These are phyloP conservation scores for Melanogrammus aeglefinus DNA, from an alignment of 2,797 vertebrate species.

Conservation along the genomic window DNA sequence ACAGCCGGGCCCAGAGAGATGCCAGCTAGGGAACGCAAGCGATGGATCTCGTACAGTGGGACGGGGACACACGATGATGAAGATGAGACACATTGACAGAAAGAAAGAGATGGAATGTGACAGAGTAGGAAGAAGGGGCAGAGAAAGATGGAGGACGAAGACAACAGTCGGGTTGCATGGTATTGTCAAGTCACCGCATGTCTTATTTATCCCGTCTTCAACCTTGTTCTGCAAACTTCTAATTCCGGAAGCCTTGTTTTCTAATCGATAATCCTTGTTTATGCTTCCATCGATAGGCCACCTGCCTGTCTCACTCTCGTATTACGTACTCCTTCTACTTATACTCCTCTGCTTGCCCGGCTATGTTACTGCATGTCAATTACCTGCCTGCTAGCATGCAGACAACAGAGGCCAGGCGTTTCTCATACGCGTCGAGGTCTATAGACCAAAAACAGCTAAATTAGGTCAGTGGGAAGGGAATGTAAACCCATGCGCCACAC, in stretches of 20 bases:
- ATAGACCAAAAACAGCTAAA: too few relatives aligned
- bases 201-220: not conserved
- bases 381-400: too few relatives aligned
- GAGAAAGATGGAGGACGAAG: not conserved
- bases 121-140: not conserved
- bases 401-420: not conserved
- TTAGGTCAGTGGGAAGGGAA: not conserved
- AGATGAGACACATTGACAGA: not conserved
- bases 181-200: slow-evolving; percentile 12
- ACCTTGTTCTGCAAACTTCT: not conserved
- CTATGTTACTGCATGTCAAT: too few relatives aligned
- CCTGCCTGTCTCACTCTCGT: not conserved
- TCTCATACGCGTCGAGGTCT: not conserved
- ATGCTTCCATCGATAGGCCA: not conserved
- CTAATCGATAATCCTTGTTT: not conserved
- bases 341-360: not conserved
- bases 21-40: not conserved
- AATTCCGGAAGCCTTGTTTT: not conserved
- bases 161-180: not conserved
- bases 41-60: not conserved
- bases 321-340: not conserved
- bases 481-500: not conserved
- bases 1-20: not conserved
- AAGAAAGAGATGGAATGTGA: not conserved
- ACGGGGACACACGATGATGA: not conserved